phyloP scores from a whole-genome alignment of 2,113 vertebrate species.

The Plestiodon gilberti region DNA sequence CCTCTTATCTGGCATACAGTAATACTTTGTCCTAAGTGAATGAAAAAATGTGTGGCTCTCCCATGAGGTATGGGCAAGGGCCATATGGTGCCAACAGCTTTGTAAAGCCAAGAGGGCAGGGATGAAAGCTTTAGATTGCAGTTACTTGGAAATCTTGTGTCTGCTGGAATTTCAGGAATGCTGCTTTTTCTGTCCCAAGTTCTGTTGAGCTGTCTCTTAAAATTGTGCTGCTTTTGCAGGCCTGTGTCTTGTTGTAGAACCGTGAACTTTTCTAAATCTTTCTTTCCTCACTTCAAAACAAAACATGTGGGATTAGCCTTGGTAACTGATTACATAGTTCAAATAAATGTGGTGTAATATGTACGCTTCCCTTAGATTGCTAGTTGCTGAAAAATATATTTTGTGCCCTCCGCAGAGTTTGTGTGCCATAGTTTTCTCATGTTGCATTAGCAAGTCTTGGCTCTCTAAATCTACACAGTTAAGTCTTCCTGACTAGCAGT shows the following conservation, averaged over 20 bases:
- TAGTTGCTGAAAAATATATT: background rate
- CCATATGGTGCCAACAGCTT: background rate
- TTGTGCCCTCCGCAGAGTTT: background rate
- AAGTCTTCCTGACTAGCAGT: background rate
- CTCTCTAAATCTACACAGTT: background rate
- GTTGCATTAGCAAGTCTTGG: background rate
- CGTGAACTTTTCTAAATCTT: background rate
- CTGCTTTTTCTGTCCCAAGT: background rate
- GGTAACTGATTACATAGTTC: background rate
- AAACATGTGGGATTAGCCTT: background rate
- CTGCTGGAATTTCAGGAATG: constrained; percentile 65
- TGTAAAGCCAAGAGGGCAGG: background rate
- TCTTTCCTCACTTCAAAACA: background rate
- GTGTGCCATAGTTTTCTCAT: background rate
- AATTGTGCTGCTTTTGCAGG: background rate
- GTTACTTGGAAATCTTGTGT: constrained; percentile 31
- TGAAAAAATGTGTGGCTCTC: background rate
- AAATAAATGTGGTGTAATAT: background rate
- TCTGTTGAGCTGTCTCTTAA: constrained; percentile 27
- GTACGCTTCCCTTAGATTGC: background rate
- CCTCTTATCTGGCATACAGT: background rate
- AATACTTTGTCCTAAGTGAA: background rate
- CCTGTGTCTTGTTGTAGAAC: background rate
- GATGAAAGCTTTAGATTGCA: constrained; percentile 9
- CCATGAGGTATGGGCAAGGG: background rate